Evolutionary conservation across 2,888 invertebrate species (phyloP).

Genomic region (Charanyca ferruginea): DNA sequence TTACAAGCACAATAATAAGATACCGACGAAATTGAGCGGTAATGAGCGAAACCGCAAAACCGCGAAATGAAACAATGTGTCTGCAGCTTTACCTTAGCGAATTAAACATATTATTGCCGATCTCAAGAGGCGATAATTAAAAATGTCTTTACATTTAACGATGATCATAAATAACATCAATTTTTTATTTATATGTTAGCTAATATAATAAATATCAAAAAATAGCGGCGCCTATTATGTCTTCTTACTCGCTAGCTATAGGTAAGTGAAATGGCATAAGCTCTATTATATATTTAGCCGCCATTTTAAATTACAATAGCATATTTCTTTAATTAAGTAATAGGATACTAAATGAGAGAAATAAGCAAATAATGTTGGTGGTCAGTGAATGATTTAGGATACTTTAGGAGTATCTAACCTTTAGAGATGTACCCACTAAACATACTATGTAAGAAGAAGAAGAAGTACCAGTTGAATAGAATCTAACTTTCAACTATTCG

Average conservation of each 20-base stretch:
- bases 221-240: not conserved
- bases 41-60: slow-evolving; percentile 15
- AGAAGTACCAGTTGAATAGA: too few species aligned
- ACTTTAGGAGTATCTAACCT: too few species aligned
- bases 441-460: too few species aligned
- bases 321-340: too few species aligned
- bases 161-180: slow-evolving; percentile 27
- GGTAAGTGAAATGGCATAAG: not conserved
- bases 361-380: too few species aligned
- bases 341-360: too few species aligned
- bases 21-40: slow-evolving; percentile 8
- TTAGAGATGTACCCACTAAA: too few species aligned
- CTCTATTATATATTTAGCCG: not conserved
- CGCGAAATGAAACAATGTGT: slow-evolving; percentile 3
- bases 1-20: not conserved
- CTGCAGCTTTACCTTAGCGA: slow-evolving; percentile 19
- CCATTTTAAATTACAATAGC: not conserved
- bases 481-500: not conserved
- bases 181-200: slow-evolving; percentile 7
- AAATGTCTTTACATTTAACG: slow-evolving; percentile 32
- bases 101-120: slow-evolving; percentile 38
- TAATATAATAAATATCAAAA: not conserved
- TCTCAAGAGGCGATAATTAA: slow-evolving; percentile 34
- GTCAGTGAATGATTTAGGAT: too few species aligned
- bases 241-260: not conserved